These are phyloP conservation scores for Amorpha juglandis DNA, from an alignment of 2,888 invertebrate species.

Conservation along the genomic window DNA sequence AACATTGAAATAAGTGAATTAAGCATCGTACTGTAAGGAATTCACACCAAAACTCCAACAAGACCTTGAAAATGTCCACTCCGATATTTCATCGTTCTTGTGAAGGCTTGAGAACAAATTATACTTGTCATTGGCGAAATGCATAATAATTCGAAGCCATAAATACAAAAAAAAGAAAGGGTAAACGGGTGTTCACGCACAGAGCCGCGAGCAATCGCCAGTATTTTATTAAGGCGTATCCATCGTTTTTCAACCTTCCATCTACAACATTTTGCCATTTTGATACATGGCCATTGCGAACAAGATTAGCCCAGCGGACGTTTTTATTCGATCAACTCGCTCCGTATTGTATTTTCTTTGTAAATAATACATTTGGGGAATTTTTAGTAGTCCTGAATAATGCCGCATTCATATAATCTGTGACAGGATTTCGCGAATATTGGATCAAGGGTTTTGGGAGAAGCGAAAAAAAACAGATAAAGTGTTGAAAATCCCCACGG, in stretches of 20 bases:
- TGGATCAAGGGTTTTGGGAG: not conserved
- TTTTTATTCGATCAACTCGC: slow-evolving; percentile 39
- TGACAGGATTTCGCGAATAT: slow-evolving; percentile 15
- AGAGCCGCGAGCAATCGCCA: too few species aligned
- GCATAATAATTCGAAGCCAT: too few species aligned
- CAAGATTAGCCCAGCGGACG: slow-evolving; percentile 42
- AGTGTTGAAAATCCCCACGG: not conserved
- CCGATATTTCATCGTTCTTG: too few species aligned
- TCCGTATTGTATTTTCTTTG: slow-evolving; percentile 35
- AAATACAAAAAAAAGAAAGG: too few species aligned
- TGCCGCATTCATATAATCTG: slow-evolving; percentile 31
- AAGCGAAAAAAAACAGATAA: slow-evolving; percentile 3
- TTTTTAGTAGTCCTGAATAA: slow-evolving; percentile 46
- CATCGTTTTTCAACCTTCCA: not conserved
- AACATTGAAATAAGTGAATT: too few species aligned
- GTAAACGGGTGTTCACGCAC: too few species aligned
- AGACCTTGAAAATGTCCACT: too few species aligned
- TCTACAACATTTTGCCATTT: not conserved
- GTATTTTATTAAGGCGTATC: too few species aligned
- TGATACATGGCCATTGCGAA: not conserved
- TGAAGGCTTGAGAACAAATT: too few species aligned
- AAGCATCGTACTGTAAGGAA: too few species aligned
- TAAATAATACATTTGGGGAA: slow-evolving; percentile 42
- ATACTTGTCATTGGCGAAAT: too few species aligned
- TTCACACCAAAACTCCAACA: too few species aligned